Percentiles rank a stretch among this genome's conserved stretches.
These are phyloP conservation scores for Pseudococcus jackbeardsleyi DNA, from an alignment of 2,888 invertebrate species.

Conservation along the genomic window DNA sequence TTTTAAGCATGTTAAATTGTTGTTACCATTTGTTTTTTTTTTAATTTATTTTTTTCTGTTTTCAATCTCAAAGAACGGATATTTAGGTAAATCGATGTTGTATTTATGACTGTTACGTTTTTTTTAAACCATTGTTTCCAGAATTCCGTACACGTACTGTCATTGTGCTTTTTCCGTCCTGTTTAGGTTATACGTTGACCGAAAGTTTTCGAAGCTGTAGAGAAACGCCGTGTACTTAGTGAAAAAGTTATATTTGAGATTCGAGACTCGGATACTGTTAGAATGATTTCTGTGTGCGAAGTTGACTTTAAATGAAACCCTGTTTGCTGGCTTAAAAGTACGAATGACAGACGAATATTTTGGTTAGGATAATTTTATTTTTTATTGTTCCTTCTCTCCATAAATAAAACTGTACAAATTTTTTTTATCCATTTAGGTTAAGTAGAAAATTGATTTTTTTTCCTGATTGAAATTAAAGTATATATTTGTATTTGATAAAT, in stretches of 20 bases:
- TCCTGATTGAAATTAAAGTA: constrained; percentile 57
- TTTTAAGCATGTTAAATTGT: constrained; percentile 9
- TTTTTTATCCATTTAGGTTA: constrained; percentile 62
- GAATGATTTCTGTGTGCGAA: not conserved
- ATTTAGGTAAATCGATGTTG: constrained; percentile 17
- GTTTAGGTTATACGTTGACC: not conserved
- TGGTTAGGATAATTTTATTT: constrained; percentile 61
- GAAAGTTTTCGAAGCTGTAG: not conserved
- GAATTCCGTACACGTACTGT: constrained; percentile 17
- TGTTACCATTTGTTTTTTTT: constrained; percentile 34
- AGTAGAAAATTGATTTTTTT: constrained; percentile 65
- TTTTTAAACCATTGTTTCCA: not conserved
- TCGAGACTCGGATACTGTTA: not conserved
- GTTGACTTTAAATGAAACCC: not conserved
- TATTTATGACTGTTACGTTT: constrained; percentile 35
- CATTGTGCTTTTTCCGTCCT: constrained; percentile 54
- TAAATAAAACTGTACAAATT: constrained; percentile 60
- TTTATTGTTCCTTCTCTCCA: constrained; percentile 61
- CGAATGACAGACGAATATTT: constrained; percentile 33
- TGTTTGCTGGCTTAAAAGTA: constrained; percentile 17
- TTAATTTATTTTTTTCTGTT: not conserved
- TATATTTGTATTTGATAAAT: constrained; percentile 64
- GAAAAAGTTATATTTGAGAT: not conserved
- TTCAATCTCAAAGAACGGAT: not conserved
- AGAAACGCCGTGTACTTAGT: not conserved